Base-by-base conservation (phyloP, 2,888 invertebrate genomes). In the Eledone cirrhosa region DNA sequence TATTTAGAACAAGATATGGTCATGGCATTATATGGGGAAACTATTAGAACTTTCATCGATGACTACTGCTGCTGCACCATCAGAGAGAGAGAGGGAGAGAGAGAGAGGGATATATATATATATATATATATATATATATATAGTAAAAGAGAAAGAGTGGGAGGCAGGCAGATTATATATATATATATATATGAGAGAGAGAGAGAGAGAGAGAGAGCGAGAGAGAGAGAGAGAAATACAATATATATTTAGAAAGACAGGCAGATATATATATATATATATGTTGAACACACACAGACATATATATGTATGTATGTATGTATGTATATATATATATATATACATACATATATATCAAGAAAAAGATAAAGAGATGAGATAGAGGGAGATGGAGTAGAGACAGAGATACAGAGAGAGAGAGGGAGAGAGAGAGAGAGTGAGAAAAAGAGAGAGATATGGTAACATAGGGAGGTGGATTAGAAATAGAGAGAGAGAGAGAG, bases 21-120 rank as follows among this genome's bases (percentile, higher is more conserved):
- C 19, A 53, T 67, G 67, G 67, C 67, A 33, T 67, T 67, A 67
- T 67, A 67, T 67, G 67, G 67, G 67, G 67, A 67, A 29, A 24
- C 29, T 24, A 11, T 29, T 31, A 67, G 65, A 65, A 65, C 27
- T 27, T 11, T 65, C n/a, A 27, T 65, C 65, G 16, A 27, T 27
- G 27, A 27, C 24, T 24, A 65, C 33, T 16, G 33, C 41, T n/a
- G n/a, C n/a, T n/a, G n/a, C n/a, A n/a, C n/a, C n/a, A n/a, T n/a
- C n/a, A n/a, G n/a, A n/a, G n/a, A n/a, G n/a, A n/a, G n/a, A n/a
- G n/a, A n/a, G n/a, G n/a, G n/a, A n/a, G n/a, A n/a, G n/a, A n/a
- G n/a, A n/a, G n/a, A n/a, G n/a, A n/a, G n/a, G n/a, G n/a, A n/a
- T 41, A 41, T 8, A 41, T 41, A 41, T 41, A 8, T 41, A 8